Evolutionary conservation across 2,888 invertebrate species (phyloP).

Genomic region (Helobdella robusta): DNA sequence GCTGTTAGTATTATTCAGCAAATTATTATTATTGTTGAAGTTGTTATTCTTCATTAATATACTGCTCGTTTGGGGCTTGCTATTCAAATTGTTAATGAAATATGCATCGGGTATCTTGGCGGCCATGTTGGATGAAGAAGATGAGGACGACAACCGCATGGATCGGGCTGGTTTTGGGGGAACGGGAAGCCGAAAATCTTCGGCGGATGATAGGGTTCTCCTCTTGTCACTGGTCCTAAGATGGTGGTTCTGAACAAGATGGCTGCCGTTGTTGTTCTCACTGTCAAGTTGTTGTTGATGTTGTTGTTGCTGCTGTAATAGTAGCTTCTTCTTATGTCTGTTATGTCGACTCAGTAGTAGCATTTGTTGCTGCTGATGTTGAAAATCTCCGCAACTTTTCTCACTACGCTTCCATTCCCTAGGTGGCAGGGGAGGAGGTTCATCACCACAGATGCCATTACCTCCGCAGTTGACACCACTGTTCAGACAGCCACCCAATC

Average conservation of each 20-base stretch:
- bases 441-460: conserved; percentile 6
- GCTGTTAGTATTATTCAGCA: too few species aligned
- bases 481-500: neutral
- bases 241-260: too few species aligned
- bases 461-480: neutral
- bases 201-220: conserved; percentile 6
- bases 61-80: too few species aligned
- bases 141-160: conserved; percentile 6
- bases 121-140: conserved; percentile 6
- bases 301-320: neutral
- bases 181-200: conserved; percentile 17
- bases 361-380: too few species aligned
- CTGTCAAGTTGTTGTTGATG: neutral
- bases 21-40: too few species aligned
- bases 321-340: conserved; percentile 7
- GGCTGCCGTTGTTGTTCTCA: too few species aligned
- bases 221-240: neutral
- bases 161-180: conserved; percentile 13
- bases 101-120: conserved; percentile 8
- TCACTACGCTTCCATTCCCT: conserved; percentile 15
- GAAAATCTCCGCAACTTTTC: neutral
- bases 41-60: too few species aligned
- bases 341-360: too few species aligned
- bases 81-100: neutral
- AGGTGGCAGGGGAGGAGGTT: conserved; percentile 22